phyloP scores from a whole-genome alignment of 2,113 vertebrate species.

The Etheostoma cragini region DNA sequence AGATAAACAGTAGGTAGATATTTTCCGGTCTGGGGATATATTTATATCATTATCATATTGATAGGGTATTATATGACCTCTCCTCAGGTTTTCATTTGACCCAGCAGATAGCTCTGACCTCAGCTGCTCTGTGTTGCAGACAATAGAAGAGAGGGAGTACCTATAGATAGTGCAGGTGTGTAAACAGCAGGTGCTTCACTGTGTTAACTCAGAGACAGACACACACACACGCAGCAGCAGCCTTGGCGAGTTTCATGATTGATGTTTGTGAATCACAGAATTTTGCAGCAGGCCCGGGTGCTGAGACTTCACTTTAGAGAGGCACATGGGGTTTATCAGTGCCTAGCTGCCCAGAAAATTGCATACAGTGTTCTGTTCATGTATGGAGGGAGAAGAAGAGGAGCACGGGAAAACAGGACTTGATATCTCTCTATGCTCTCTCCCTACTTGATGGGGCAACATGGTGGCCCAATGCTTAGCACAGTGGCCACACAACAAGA shows the following conservation, averaged over 20 bases:
- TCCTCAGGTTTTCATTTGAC: conserved; percentile 56
- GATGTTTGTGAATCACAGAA: conserved; percentile 73
- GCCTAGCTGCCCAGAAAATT: conserved; percentile 43
- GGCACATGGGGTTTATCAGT: conserved; percentile 73
- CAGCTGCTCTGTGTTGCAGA: conserved; percentile 61
- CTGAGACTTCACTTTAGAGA: conserved; percentile 80
- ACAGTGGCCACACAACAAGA: too few relatives aligned
- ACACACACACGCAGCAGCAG: conserved; percentile 4
- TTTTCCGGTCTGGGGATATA: conserved; percentile 4
- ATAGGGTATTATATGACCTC: conserved; percentile 51
- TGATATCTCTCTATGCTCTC: conserved; percentile 23
- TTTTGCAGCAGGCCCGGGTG: conserved; percentile 73
- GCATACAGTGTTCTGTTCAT: conserved; percentile 46
- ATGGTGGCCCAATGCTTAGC: too few relatives aligned
- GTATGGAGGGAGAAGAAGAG: conserved; percentile 6
- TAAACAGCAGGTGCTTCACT: conserved; percentile 70
- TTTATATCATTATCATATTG: conserved; percentile 45
- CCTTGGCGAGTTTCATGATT: conserved; percentile 51
- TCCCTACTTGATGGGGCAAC: neutral
- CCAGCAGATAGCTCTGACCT: conserved; percentile 71
- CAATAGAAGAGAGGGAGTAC: conserved; percentile 60
- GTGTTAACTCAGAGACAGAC: conserved; percentile 27
- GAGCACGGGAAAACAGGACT: conserved; percentile 15
- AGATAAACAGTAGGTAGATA: conserved; percentile 9
- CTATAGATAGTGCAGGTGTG: conserved; percentile 74